Conservation (phyloP, 1,140 invertebrate species). For the Anastatus disparis region DNA sequence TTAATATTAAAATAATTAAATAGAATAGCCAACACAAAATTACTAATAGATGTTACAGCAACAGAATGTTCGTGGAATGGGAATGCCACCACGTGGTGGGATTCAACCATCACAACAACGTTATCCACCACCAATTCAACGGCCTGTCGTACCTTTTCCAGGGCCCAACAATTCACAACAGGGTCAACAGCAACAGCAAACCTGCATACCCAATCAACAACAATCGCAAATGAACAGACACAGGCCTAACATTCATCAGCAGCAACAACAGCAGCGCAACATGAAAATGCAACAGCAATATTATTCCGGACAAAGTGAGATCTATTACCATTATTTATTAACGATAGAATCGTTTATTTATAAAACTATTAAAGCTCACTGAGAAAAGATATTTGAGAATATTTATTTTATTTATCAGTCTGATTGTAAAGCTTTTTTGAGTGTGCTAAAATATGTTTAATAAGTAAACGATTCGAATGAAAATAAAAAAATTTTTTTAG, state of each 20-base stretch:
- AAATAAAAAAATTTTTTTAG: slow-evolving; percentile 36
- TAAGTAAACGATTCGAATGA: slow-evolving; percentile 42
- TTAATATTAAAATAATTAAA: no score
- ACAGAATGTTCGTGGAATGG: slow-evolving; percentile 66
- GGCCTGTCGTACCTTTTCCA: slow-evolving; percentile 63
- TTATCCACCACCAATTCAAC: slow-evolving; percentile 67
- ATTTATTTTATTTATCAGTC: neutral
- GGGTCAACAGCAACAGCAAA: slow-evolving; percentile 55
- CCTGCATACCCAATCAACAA: slow-evolving; percentile 56
- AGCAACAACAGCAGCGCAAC: slow-evolving; percentile 60
- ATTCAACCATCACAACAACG: slow-evolving; percentile 64
- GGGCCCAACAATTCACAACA: slow-evolving; percentile 65
- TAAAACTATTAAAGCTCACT: slow-evolving; percentile 35
- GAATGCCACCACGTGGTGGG: slow-evolving; percentile 62
- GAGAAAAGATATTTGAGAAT: slow-evolving; percentile 15
- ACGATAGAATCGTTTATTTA: slow-evolving; percentile 44
- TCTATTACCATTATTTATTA: slow-evolving; percentile 41
- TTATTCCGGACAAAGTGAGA: slow-evolving; percentile 64
- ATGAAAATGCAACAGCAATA: slow-evolving; percentile 67
- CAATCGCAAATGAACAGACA: slow-evolving; percentile 62
- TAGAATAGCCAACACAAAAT: neutral
- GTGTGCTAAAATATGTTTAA: slow-evolving; percentile 35
- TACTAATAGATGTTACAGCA: slow-evolving; percentile 58
- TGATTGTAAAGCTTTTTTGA: slow-evolving; percentile 6
- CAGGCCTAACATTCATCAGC: slow-evolving; percentile 65